Evolutionary conservation across 2,113 vertebrate genomes (phyloP).

Genomic region (Stegastes partitus): DNA sequence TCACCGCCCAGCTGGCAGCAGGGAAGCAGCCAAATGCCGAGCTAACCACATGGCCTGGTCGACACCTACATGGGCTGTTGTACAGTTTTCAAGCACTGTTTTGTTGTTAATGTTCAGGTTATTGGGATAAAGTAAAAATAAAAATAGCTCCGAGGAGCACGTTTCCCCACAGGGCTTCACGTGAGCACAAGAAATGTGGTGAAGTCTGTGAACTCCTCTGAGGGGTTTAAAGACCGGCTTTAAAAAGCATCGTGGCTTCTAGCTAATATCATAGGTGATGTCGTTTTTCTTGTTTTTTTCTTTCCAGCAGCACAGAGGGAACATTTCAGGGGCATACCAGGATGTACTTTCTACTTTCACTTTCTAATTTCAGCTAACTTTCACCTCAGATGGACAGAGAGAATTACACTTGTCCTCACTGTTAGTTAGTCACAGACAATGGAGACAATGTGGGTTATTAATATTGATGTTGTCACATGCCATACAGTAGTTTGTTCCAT

Average conservation of each 20-base stretch:
- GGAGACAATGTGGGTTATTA: background rate
- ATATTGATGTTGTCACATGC: background rate
- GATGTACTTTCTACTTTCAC: background rate
- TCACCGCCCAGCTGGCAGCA: conserved; percentile 6
- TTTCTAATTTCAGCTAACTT: conserved; percentile 8
- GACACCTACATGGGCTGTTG: background rate
- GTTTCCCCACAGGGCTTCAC: background rate
- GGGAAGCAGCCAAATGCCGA: background rate
- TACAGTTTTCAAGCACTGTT: background rate
- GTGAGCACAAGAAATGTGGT: background rate
- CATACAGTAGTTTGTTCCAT: background rate
- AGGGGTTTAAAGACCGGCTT: background rate
- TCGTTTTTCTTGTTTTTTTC: background rate
- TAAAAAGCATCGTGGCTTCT: background rate
- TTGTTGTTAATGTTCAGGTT: background rate
- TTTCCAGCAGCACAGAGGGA: background rate
- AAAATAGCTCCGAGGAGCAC: background rate
- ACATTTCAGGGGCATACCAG: background rate
- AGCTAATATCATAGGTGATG: too few species aligned
- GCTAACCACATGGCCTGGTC: background rate
- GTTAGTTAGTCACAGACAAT: background rate
- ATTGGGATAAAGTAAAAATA: background rate
- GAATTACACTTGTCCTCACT: background rate
- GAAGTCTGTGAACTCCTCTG: background rate
- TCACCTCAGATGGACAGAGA: background rate